A percentile compares a stretch with the other conserved stretches of the same genome.
phyloP scores from a whole-genome alignment of 35 echinoderm and acorn worm genomes.

The Hemicentrotus pulcherrimus region DNA sequence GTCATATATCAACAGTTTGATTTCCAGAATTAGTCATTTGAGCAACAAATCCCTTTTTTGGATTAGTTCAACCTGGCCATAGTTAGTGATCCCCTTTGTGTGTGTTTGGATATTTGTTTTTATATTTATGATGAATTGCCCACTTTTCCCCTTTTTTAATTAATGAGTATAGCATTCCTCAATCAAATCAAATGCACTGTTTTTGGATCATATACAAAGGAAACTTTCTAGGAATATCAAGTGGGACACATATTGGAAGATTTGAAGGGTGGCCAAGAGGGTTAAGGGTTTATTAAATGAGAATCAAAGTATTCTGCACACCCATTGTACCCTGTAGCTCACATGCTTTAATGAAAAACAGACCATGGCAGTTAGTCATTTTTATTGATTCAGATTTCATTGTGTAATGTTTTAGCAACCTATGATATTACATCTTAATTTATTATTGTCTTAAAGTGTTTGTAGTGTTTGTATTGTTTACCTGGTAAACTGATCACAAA shows the following conservation, averaged over 20 bases:
- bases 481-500: neutral
- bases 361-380: neutral
- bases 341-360: neutral
- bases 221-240: neutral
- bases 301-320: neutral
- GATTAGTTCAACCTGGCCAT: neutral
- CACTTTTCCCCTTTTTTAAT: neutral
- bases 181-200: neutral
- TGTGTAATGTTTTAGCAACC: neutral
- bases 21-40: conserved; percentile 3
- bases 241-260: neutral
- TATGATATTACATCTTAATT: neutral
- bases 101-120: neutral
- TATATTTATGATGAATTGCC: neutral
- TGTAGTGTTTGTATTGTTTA: neutral
- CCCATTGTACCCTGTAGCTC: neutral
- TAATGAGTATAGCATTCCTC: neutral
- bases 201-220: neutral
- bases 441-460: neutral
- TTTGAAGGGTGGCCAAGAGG: neutral
- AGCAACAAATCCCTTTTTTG: neutral
- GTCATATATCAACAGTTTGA: neutral
- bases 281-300: neutral
- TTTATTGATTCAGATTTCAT: neutral
- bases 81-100: neutral